Evolutionary conservation across 2,888 invertebrate species (phyloP), one percentile per base, ranked within the genome.

Genomic region (Hipparchia sbordonii): DNA sequence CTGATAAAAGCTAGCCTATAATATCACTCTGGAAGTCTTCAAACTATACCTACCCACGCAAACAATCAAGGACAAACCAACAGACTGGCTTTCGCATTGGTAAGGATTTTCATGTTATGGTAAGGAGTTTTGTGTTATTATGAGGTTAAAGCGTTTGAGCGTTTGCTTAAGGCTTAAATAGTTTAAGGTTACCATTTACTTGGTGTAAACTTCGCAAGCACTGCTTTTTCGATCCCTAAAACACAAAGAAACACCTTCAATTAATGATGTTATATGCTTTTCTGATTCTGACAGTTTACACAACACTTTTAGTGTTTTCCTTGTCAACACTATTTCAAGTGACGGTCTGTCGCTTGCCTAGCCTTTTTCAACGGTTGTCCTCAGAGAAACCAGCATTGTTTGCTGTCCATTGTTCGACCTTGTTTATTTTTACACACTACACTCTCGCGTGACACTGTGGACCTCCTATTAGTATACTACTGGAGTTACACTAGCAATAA

Each of bases 371-470:
- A 79, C 79, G 78, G 76, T 81, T 77, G 79, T 82, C 81, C 81
- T 85, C 85, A 83, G 82, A 83, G 78, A 77, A 78, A 74, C 77
- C 77, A 75, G 76, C 82, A 82, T 85, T 84, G 85, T 85, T 82
- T 76, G 74, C 71, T 67, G 70, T 73, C 80, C 74, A 82, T 85
- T 85, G 84, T 85, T 80, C 76, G 56, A 67, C 69, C 77, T 82
- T 82, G 82, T 84, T 84, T 84, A 81, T 81, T 84, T 84, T 80
- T 78, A 80, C 80, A 63, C 48, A 45, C 9, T 23, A 1, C 10
- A 23, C 63, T 48, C 48, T 63, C 63, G 6, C 45, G 46, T 48
- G 9, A 48, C 13, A 48, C 46, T 7, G 46, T 7, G n/a, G n/a
- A 56, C 13, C 56, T 13, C 52, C 10, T 12, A 8, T 48, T 13